Evolutionary conservation across 2,888 invertebrate species (phyloP).

Genomic region (Pinctada fucata): DNA sequence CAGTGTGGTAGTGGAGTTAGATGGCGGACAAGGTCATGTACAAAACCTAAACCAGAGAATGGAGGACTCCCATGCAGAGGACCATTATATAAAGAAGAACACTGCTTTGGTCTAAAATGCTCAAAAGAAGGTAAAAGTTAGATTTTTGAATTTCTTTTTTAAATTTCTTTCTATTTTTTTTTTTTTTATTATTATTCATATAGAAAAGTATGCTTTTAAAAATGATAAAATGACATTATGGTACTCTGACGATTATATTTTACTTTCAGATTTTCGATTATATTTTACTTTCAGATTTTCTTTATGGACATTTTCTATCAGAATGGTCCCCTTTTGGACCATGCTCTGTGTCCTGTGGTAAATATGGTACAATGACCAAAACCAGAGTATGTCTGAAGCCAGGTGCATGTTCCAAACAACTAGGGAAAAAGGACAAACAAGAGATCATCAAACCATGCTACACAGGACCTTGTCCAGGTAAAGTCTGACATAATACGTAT

Average conservation of each 20-base stretch:
- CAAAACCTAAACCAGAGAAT: slow-evolving; percentile 49
- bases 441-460: slow-evolving; percentile 43
- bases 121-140: slow-evolving; percentile 13
- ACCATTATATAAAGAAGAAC: slow-evolving; percentile 34
- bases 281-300: slow-evolving; percentile 16
- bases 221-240: too few relatives aligned
- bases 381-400: slow-evolving; percentile 37
- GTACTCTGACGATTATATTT: too few relatives aligned
- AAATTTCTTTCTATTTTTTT: background rate
- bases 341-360: slow-evolving; percentile 51
- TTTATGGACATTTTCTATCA: slow-evolving; percentile 30
- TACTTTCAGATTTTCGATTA: too few relatives aligned
- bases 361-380: slow-evolving; percentile 44
- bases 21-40: slow-evolving; percentile 48
- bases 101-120: slow-evolving; percentile 31
- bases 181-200: background rate
- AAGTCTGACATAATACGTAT: slow-evolving; percentile 11
- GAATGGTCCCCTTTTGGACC: slow-evolving; percentile 51
- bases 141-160: background rate
- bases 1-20: slow-evolving; percentile 48
- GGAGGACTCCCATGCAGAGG: slow-evolving; percentile 47
- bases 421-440: background rate
- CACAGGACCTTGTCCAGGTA: slow-evolving; percentile 50
- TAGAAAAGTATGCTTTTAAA: too few relatives aligned
- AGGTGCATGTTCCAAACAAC: slow-evolving; percentile 25